A percentile compares a stretch with the other conserved stretches of the same genome.
These are phyloP conservation scores for Conger conger DNA, from an alignment of 2,113 vertebrate genomes.

Conservation along the genomic window DNA sequence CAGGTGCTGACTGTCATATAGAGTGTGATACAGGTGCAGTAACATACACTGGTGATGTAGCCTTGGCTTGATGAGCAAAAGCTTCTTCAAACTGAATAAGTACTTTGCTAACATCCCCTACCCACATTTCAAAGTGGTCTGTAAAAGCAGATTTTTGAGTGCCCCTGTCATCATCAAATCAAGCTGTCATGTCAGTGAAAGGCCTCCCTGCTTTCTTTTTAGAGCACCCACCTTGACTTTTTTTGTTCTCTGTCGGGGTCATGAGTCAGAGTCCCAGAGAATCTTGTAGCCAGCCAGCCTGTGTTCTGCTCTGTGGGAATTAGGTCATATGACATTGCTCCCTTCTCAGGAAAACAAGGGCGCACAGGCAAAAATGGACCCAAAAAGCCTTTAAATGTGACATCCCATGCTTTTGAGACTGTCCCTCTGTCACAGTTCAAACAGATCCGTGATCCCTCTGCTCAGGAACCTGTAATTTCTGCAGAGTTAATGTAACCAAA, in stretches of 20 bases:
- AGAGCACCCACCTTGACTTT: background rate
- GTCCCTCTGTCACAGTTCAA: background rate
- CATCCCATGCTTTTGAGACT: background rate
- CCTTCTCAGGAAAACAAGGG: background rate
- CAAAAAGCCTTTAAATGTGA: background rate
- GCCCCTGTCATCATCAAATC: background rate
- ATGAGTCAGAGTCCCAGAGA: background rate
- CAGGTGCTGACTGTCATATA: no score
- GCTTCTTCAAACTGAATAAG: background rate
- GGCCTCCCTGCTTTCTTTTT: background rate
- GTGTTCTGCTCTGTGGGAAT: background rate
- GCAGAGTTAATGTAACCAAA: slow-evolving; percentile 2
- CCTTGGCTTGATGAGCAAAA: no score
- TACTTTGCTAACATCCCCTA: background rate
- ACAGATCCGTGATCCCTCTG: background rate
- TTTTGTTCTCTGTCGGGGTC: background rate
- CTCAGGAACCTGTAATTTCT: background rate
- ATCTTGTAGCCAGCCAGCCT: background rate
- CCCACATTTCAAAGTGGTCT: background rate
- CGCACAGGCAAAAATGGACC: background rate
- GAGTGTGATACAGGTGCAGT: no score
- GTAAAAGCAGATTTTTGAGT: background rate
- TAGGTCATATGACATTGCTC: background rate
- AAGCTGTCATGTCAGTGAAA: background rate
- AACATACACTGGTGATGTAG: no score